Base-by-base conservation (phyloP, 2,888 invertebrate species). In the Leuctra nigra region DNA sequence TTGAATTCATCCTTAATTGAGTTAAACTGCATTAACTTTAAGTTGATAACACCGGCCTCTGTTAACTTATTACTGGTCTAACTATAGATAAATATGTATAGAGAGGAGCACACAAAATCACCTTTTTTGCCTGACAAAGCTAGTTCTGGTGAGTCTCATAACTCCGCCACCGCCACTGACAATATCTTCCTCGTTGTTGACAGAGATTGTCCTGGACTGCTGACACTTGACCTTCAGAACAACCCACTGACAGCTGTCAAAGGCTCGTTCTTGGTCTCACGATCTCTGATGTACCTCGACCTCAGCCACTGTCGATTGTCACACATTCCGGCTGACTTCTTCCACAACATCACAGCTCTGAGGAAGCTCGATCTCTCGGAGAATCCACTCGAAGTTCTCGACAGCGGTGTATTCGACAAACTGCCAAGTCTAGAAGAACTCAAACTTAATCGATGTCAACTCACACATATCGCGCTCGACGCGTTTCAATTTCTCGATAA, bases 361-460 rank as follows among this genome's bases (percentile, higher is more conserved):
- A 82, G 79, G 59, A 81, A 79, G n/a, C 70, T 86, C n/a, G 84
- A 86, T 67, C 71, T 86, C 9, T 85, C 85, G 3, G 75, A 80
- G 58, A 86, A 86, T 69, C 84, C 85, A 2, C 72, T 86, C 1
- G 71, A 73, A 57, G 70, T 69, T 7, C 72, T 86, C 47, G 77
- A 79, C 44, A 72, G 77, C 1, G 79, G 77, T 23, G 75, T 80
- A 1, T 83, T 86, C 64, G 80, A 82, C 63, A 77, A 80, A 14
- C 70, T 86, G 36, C 77, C 76, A n/a, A 81, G 81, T 65, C 70
- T 86, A 24, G 84, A 84, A 64, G 79, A 79, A 46, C 69, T 86
- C 13, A 82, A 81, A 67, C 72, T 86, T 54, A 83, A 83, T 65
- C 74, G 78, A 61, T 86, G 86, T 68, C 79, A 82, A 66, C 72